Base-by-base conservation (phyloP, 2,113 vertebrate species). In the Sigmodon hispidus region DNA sequence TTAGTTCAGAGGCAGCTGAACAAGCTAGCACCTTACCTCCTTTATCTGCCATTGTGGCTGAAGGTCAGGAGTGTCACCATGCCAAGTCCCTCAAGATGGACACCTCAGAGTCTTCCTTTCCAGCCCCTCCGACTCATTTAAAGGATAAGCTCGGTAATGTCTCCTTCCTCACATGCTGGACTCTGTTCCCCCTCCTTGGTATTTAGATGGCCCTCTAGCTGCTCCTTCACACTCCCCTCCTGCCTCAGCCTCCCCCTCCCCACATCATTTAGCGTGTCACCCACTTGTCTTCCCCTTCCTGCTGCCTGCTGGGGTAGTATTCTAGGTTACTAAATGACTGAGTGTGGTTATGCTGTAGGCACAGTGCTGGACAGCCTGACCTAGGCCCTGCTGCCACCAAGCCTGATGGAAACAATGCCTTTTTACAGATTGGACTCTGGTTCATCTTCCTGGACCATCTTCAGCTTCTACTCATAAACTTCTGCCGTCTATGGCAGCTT, bases 111-210 rank as follows among this genome's bases (percentile, higher is more conserved):
- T 93, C 12, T 52, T 91, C 50, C 3, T 17, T 9, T 13, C 13
- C 13, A 11, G 16, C 8, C 0, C 5, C 3, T 12, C 8, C 3
- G 4, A 7, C 15, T 15, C 22, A 48, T 72, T 87, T 86, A 87
- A 52, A 36, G 76, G 65, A n/a, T 96, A 72, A 61, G 84, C 5
- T 75, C 43, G 67, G 5, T 86, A n/a, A 22, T 50, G 22, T 59
- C 43, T 92, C 34, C 92, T 61, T 73, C 2, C 43, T 65, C 63
- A 43, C 61, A 40, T n/a, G 22, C 80, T 70, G 13, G 16, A 75
- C 55, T 85, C 48, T 73, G 19, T 57, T 94, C 31, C 93, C 55
- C 93, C 88, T 61, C 67, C 31, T 87, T 73, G 88, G 57, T 19
- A 69, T 70, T 85, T 22, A 36, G 57, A 3, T 55, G 73, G n/a